These are phyloP conservation scores for Cyclura pinguis DNA, from an alignment of 2,797 vertebrate species.

Conservation along the genomic window DNA sequence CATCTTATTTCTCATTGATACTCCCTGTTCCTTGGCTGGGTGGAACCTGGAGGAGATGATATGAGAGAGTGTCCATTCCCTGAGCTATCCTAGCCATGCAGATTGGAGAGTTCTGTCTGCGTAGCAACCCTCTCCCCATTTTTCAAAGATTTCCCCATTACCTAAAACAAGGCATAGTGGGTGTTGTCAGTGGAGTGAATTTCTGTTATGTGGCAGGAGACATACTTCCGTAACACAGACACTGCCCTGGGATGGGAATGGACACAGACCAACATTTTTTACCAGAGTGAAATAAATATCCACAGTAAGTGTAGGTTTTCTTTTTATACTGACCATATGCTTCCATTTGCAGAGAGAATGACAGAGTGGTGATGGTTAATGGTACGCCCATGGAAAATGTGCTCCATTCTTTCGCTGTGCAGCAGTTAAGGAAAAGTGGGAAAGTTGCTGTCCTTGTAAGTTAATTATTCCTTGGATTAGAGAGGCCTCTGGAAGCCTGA, in stretches of 20 bases:
- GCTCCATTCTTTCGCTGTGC: conserved; percentile 92
- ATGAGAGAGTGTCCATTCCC: neutral
- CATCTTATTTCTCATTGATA: neutral
- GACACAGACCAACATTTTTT: neutral
- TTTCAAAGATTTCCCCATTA: too few relatives aligned
- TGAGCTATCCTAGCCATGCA: too few relatives aligned
- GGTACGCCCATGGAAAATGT: conserved; percentile 92
- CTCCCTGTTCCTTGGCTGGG: neutral
- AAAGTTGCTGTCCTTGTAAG: conserved; percentile 96
- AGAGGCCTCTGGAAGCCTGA: too few relatives aligned
- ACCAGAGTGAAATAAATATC: neutral
- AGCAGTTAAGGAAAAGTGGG: conserved; percentile 95
- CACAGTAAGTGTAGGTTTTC: neutral
- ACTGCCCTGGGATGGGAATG: neutral
- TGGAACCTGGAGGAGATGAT: neutral
- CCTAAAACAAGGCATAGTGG: neutral
- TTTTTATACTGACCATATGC: neutral
- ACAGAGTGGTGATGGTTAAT: conserved; percentile 94
- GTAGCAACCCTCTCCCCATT: too few relatives aligned
- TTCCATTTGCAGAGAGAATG: conserved; percentile 86
- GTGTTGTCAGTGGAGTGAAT: neutral
- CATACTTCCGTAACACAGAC: neutral
- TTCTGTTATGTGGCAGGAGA: neutral
- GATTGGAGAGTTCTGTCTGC: too few relatives aligned
- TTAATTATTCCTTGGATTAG: conserved; percentile 55